Base-by-base conservation (phyloP, 2,888 invertebrate genomes). In the Oegoconia quadripuncta region DNA sequence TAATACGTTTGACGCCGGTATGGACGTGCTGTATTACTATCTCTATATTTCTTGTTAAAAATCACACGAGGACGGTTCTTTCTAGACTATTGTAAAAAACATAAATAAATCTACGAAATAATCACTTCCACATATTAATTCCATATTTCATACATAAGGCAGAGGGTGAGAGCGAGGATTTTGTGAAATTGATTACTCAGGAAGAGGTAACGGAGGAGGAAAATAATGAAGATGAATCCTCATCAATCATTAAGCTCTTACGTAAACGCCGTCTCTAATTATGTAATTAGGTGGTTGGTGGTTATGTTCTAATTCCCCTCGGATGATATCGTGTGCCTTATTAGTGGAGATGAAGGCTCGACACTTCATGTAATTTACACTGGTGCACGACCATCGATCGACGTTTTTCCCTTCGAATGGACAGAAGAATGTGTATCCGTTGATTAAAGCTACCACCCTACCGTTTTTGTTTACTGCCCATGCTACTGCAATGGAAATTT, bases 311-410 rank as follows among this genome's bases (percentile, higher is more conserved):
- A 42, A 23, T 13, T 14, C 25, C 20, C 29, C 14, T 8, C 15
- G 13, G 25, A 20, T 11, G 22, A 45, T 3, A n/a, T n/a, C n/a
- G n/a, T n/a, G n/a, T n/a, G 6, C 42, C 11, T 1, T 35, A 14
- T 9, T n/a, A 15, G 29, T 15, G 13, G 14, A n/a, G n/a, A 31
- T 11, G 18, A 12, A 14, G 1, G 31, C 31, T 8, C 9, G 12
- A 14, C 31, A 31, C 8, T 18, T 18, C 29, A 6, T 29, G 6
- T 13, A 7, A 7, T n/a, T 15, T 6, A 3, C n/a, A 1, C 25
- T 29, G 5, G 46, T 42, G 32, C 64, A 65, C 3, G 52, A 36
- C 64, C 64, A 65, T 5, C 52, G 55, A 1, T 45, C 44, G 0
- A 52, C 59, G 11, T 18, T 50, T 4, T 2, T n/a, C n/a, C 14